Evolutionary conservation across 1,140 invertebrate species (phyloP).

Genomic region (Tenebrio molitor): DNA sequence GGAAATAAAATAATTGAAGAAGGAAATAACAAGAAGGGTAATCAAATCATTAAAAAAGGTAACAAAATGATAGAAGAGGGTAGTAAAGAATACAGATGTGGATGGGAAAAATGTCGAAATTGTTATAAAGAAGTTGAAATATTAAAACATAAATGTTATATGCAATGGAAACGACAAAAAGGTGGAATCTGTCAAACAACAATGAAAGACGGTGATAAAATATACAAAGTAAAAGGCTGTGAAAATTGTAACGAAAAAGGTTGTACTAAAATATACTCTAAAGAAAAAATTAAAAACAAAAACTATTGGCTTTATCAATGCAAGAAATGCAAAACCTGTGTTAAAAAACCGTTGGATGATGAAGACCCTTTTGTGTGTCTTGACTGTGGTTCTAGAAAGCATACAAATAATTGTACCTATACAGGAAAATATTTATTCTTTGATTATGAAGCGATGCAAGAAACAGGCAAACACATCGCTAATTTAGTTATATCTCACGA

Average conservation of each 20-base stretch:
- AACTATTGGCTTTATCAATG: slow-evolving; percentile 35
- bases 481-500: slow-evolving; percentile 34
- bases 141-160: slow-evolving; percentile 45
- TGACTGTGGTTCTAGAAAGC: slow-evolving; percentile 12
- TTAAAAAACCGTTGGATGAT: slow-evolving; percentile 16
- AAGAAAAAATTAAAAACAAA: slow-evolving; percentile 24
- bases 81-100: slow-evolving; percentile 44
- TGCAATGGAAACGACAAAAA: slow-evolving; percentile 46
- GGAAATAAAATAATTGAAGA: slow-evolving; percentile 19
- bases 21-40: slow-evolving; percentile 27
- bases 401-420: slow-evolving; percentile 24
- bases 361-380: neutral
- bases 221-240: slow-evolving; percentile 38
- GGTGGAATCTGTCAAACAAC: slow-evolving; percentile 22
- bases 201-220: slow-evolving; percentile 30
- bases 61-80: slow-evolving; percentile 44
- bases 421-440: slow-evolving; percentile 40
- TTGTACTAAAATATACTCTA: slow-evolving; percentile 21
- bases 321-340: slow-evolving; percentile 13
- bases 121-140: slow-evolving; percentile 45
- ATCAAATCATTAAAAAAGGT: slow-evolving; percentile 29
- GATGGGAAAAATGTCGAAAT: slow-evolving; percentile 45
- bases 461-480: slow-evolving; percentile 19
- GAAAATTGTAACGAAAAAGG: slow-evolving; percentile 26
- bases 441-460: slow-evolving; percentile 38